Percentiles rank a stretch among this genome's conserved stretches.
These are phyloP conservation scores for Eupithecia subumbrata DNA, from an alignment of 2,888 invertebrate species.

Conservation along the genomic window DNA sequence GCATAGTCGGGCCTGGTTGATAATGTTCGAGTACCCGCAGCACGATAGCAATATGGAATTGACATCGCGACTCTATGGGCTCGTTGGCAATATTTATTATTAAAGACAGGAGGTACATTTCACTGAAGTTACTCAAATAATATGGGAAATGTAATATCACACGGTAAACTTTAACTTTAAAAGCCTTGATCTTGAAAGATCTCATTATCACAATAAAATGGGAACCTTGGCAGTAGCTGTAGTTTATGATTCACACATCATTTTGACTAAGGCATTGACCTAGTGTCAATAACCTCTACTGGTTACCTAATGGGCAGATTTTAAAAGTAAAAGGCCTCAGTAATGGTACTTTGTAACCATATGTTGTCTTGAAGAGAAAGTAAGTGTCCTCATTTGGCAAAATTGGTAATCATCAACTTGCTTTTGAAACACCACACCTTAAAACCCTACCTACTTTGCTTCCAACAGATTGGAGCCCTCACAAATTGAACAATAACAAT, in stretches of 20 bases:
- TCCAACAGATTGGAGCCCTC: not conserved
- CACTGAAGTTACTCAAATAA: not conserved
- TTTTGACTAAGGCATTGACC: slow-evolving; percentile 52
- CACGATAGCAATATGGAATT: slow-evolving; percentile 70
- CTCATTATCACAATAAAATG: slow-evolving; percentile 40
- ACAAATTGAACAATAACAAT: not conserved
- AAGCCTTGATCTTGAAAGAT: slow-evolving; percentile 28
- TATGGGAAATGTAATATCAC: not conserved
- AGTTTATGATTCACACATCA: slow-evolving; percentile 54
- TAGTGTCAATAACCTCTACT: slow-evolving; percentile 31
- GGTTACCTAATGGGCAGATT: not conserved
- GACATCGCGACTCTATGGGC: slow-evolving; percentile 81
- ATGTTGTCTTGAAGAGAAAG: slow-evolving; percentile 1
- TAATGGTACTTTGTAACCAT: not conserved
- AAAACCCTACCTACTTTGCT: not conserved
- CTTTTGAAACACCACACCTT: not conserved
- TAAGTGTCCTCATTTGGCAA: not conserved
- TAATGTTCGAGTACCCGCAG: slow-evolving; percentile 80
- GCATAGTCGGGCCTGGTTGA: slow-evolving; percentile 76
- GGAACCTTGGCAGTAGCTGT: slow-evolving; percentile 60
- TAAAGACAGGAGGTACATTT: slow-evolving; percentile 3
- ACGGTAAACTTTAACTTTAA: not conserved
- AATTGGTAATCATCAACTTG: not conserved
- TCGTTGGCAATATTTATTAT: slow-evolving; percentile 51
- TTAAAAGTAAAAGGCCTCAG: not conserved